phyloP scores from a whole-genome alignment of 1,140 invertebrate genomes.

The Phymorhynchus buccinoides region DNA sequence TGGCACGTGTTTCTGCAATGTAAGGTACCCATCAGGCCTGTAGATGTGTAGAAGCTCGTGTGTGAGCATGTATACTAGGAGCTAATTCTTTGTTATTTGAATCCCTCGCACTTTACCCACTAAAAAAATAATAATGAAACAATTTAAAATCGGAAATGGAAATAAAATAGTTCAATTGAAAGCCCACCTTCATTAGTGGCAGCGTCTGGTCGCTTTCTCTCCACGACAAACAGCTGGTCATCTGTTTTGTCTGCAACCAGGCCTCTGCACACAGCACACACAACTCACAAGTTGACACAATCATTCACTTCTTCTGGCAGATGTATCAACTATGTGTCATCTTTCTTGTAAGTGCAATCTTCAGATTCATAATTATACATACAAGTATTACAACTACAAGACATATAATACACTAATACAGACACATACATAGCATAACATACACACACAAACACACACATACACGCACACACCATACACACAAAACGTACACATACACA shows the following conservation, averaged over 20 bases:
- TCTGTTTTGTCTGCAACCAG: too few species aligned
- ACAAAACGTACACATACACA: background rate
- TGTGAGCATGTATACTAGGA: too few species aligned
- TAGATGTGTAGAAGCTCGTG: background rate
- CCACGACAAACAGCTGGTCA: too few species aligned
- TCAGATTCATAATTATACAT: too few species aligned
- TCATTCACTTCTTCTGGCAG: background rate
- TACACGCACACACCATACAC: background rate
- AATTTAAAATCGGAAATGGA: too few species aligned
- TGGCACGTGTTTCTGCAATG: background rate
- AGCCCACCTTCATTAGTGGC: too few species aligned
- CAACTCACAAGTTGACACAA: background rate
- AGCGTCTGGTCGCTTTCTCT: too few species aligned
- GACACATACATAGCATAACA: background rate
- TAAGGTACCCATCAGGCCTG: background rate
- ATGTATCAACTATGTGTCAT: background rate
- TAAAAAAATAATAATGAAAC: background rate
- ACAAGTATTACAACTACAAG: too few species aligned
- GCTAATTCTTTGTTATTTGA: background rate
- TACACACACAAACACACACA: background rate
- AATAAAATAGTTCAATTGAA: too few species aligned
- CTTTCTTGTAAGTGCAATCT: background rate
- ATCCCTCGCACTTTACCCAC: background rate
- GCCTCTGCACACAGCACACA: background rate
- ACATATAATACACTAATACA: too few species aligned